Evolutionary conservation across 2,797 vertebrate genomes (phyloP).

Genomic region (Tachyglossus aculeatus): DNA sequence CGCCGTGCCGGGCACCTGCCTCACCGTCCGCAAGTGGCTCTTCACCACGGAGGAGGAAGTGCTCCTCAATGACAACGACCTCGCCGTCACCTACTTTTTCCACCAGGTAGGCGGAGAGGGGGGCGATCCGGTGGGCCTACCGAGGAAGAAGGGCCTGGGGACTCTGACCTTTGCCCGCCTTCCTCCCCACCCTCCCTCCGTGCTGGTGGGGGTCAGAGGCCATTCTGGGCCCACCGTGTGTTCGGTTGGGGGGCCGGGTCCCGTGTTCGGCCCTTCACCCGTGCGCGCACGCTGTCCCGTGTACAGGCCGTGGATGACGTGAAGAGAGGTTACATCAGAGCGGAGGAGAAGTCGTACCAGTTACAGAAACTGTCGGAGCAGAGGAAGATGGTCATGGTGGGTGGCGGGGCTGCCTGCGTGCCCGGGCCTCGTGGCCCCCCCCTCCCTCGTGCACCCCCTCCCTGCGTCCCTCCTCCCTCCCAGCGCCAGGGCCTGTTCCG

Average conservation of each 20-base stretch:
- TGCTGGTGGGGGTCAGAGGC: not conserved
- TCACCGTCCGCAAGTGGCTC: slow-evolving; percentile 94
- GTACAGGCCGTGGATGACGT: slow-evolving; percentile 91
- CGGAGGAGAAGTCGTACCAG: slow-evolving; percentile 94
- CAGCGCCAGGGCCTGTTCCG: too few species aligned
- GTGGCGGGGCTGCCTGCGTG: slow-evolving; percentile 21
- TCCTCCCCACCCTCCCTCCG: not conserved
- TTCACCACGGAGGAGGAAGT: slow-evolving; percentile 94
- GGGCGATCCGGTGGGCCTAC: too few species aligned
- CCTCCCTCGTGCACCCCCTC: too few species aligned
- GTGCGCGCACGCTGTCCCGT: not conserved
- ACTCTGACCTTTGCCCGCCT: too few species aligned
- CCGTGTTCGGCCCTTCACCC: not conserved
- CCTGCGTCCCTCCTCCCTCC: too few species aligned
- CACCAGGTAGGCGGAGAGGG: slow-evolving; percentile 68
- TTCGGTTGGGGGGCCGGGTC: too few species aligned
- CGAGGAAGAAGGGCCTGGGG: too few species aligned
- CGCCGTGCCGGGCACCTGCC: slow-evolving; percentile 92
- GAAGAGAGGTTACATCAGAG: slow-evolving; percentile 92
- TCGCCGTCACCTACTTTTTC: slow-evolving; percentile 93
- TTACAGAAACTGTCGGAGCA: slow-evolving; percentile 95
- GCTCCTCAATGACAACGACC: slow-evolving; percentile 93
- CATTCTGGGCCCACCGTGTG: too few species aligned
- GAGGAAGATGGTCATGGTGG: slow-evolving; percentile 92
- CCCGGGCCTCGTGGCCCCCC: not conserved